Evolutionary conservation across 2,797 vertebrate genomes (phyloP).

Genomic region (Sebastes glaucus): DNA sequence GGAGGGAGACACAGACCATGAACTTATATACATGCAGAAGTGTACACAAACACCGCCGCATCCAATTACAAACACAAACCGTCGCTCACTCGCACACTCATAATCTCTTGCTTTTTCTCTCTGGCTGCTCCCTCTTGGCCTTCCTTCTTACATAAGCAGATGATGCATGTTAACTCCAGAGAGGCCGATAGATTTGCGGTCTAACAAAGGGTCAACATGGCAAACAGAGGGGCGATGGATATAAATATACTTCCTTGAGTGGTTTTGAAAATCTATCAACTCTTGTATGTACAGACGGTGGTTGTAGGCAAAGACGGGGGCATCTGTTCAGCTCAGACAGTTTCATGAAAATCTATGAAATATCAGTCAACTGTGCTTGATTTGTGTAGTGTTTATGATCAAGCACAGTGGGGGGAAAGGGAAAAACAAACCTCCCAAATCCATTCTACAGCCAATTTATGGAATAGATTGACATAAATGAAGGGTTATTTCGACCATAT

Average conservation of each 20-base stretch:
- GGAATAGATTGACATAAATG: not conserved
- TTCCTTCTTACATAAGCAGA: conserved; percentile 50
- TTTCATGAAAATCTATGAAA: not conserved
- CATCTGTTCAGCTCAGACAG: not conserved
- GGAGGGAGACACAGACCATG: conserved; percentile 14
- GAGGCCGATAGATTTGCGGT: not conserved
- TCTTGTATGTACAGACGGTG: not conserved
- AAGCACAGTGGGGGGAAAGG: not conserved
- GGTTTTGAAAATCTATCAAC: conserved; percentile 12
- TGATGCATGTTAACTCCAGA: conserved; percentile 18
- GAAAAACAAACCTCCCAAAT: not conserved
- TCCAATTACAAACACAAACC: conserved; percentile 47
- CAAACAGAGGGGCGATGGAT: not conserved
- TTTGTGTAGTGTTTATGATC: not conserved
- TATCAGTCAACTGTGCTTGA: not conserved
- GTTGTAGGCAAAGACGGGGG: not conserved
- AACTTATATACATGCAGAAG: conserved; percentile 26
- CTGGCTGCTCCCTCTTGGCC: conserved; percentile 14
- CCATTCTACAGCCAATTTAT: not conserved
- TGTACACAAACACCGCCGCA: conserved; percentile 49
- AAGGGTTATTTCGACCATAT: not conserved
- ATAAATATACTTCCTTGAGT: conserved; percentile 1
- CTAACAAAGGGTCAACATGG: conserved; percentile 18
- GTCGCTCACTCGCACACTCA: conserved; percentile 22
- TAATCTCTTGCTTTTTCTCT: conserved; percentile 40